Evolutionary conservation across 2,797 vertebrate genomes (phyloP), one percentile per base, ranked within the genome.

Genomic region (Schizopygopsis malacanthus): DNA sequence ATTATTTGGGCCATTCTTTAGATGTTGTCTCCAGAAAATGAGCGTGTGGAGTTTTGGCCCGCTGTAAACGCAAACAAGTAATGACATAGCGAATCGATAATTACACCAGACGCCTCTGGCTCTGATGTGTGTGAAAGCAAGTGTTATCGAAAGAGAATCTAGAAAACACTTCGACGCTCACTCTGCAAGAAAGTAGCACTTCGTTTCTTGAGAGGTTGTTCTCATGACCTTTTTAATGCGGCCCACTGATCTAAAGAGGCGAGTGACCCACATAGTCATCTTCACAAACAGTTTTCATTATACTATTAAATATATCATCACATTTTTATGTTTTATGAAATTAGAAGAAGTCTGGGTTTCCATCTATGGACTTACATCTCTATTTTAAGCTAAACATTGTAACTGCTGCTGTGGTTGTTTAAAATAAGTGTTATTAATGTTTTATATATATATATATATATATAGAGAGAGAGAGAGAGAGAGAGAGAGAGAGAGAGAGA

Each of bases 1-100:
- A 93, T 93, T 90, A 91, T 92, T 85, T 85, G 73, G 50, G 71
- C 83, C 90, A 79, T 39, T 67, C 79, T 70, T 81, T 91, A 90
- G 91, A 92, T 90, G 28, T 83, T 22, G 54, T 85, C 85, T 87
- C 45, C 45, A 73, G 77, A 81, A 87, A 87, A 86, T 79, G 43
- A 87, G 72, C 16, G 80, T 80, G 85, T 70, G 47, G 63, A 87
- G 86, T 33, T 73, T 77, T 54, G 22, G 72, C 79, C 83, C 81
- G 84, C 82, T 56, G 56, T 91, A 2, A 61, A 82, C 56, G 65
- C 82, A 89, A 89, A 86, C 77, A 86, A 89, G 70, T 81, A 90
- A 91, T 54, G 72, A 77, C 73, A 83, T 33, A 90, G 88, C 90
- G 87, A 80, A 22, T 1, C 33, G 82, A 86, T 33, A 80, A 89